These are phyloP conservation scores for Lepidurus arcticus DNA, from an alignment of 1,140 invertebrate genomes.

Conservation along the genomic window DNA sequence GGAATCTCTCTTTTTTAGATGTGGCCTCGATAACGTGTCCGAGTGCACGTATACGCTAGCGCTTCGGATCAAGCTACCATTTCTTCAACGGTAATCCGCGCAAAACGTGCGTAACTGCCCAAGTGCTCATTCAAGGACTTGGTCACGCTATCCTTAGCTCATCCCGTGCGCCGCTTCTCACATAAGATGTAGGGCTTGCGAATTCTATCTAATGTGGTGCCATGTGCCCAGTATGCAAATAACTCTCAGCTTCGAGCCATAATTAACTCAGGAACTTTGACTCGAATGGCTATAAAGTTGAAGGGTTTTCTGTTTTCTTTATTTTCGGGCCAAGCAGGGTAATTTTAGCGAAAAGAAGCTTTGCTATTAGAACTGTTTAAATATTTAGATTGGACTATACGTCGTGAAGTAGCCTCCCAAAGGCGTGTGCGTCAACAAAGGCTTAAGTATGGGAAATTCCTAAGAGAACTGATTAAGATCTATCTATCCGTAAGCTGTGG, in stretches of 20 bases:
- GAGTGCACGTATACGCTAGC: neutral
- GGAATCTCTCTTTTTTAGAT: too few species aligned
- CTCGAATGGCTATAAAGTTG: neutral
- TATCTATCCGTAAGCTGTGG: neutral
- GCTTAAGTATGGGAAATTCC: neutral
- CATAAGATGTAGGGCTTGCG: neutral
- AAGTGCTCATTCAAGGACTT: constrained; percentile 2
- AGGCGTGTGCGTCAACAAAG: constrained; percentile 6
- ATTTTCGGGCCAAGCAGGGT: neutral
- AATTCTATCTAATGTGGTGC: neutral
- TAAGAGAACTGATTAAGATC: neutral
- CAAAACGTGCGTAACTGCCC: neutral
- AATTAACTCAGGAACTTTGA: constrained; percentile 11
- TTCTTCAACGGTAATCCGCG: neutral
- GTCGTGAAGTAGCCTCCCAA: neutral
- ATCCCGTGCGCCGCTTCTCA: neutral
- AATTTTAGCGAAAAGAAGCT: neutral
- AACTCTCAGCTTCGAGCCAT: constrained; percentile 1
- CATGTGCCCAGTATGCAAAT: constrained; percentile 16
- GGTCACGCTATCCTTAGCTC: constrained; percentile 20
- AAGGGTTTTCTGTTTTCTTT: neutral
- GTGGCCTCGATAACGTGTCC: neutral
- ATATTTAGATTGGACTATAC: neutral
- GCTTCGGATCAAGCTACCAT: neutral
- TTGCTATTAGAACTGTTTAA: neutral